A percentile compares a stretch with the other conserved stretches of the same genome.
These are phyloP conservation scores for Parnassius apollo DNA, from an alignment of 2,888 invertebrate species.

Conservation along the genomic window DNA sequence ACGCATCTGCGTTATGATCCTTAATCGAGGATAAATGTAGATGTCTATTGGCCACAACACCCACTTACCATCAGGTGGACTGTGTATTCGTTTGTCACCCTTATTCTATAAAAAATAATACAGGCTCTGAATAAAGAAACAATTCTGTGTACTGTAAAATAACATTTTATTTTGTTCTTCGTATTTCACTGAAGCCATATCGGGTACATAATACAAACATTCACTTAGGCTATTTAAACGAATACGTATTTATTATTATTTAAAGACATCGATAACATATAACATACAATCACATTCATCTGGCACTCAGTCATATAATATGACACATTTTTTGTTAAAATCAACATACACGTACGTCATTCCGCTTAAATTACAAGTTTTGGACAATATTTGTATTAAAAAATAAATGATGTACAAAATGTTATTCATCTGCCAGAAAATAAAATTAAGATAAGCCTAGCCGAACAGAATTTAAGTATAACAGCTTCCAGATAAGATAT, in stretches of 20 bases:
- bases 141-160: conserved; percentile 62
- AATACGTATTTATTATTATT: conserved; percentile 53
- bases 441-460: too few species aligned
- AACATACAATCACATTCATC: conserved; percentile 73
- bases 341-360: conserved; percentile 6
- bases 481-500: too few species aligned
- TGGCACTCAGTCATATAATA: conserved; percentile 65
- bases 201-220: conserved; percentile 64
- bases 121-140: conserved; percentile 36
- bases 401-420: neutral
- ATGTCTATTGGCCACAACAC: too few species aligned
- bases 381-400: conserved; percentile 18
- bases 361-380: conserved; percentile 4
- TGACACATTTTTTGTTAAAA: conserved; percentile 27
- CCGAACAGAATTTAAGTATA: too few species aligned
- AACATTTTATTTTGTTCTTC: conserved; percentile 71
- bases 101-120: too few species aligned
- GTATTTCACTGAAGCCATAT: conserved; percentile 67
- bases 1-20: too few species aligned
- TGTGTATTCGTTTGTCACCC: too few species aligned
- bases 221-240: conserved; percentile 62
- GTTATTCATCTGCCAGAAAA: too few species aligned
- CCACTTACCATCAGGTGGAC: too few species aligned
- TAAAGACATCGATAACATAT: conserved; percentile 36
- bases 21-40: too few species aligned